Base-by-base conservation (phyloP, 2,888 invertebrate genomes). In the Agrypnus murinus region DNA sequence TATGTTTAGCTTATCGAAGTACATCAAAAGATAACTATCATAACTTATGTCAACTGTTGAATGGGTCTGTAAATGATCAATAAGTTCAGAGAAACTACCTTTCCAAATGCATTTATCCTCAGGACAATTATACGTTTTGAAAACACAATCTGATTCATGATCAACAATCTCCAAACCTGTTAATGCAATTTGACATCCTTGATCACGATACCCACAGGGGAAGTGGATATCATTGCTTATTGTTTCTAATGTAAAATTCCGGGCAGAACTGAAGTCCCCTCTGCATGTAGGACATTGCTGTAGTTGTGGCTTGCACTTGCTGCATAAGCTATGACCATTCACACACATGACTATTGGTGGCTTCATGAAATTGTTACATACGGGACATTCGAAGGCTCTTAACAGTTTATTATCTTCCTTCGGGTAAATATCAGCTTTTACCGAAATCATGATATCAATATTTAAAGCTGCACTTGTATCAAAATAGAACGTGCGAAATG, bases 301-400 rank as follows among this genome's bases (percentile, higher is more conserved):
- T 31, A 83, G 58, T 66, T 81, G 78, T 9, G 81, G 80, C 15
- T 78, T 75, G 63, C 84, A 84, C 15, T 73, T 71, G 68, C 80
- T 80, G 70, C 84, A 84, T 31, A 84, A 74, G 58, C 82, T 83
- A 69, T 84, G 84, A 0, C 84, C 83, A n/a, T 79, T 76, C 50
- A 80, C 77, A 65, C 84, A 84, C 63, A n/a, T 83, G 84, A 48
- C 74, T 64, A 84, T 84, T 0, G 83, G 84, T 0, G 83, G 82
- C 59, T 79, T 80, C 84, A 84, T 84, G 45, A 79, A 78, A 25
- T 73, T 76, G 62, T 82, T 83, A 66, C 84, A 84, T 0, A 83
- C 80, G 4, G 84, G 83, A 68, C 84, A 84, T 73, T 83, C 83
- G 62, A 84, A 81, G 57, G 77, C 78, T 8, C 76, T 78, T 34